Evolutionary conservation across 2,797 vertebrate species (phyloP), one percentile per base, ranked within the genome.

Genomic region (Tadarida brasiliensis): DNA sequence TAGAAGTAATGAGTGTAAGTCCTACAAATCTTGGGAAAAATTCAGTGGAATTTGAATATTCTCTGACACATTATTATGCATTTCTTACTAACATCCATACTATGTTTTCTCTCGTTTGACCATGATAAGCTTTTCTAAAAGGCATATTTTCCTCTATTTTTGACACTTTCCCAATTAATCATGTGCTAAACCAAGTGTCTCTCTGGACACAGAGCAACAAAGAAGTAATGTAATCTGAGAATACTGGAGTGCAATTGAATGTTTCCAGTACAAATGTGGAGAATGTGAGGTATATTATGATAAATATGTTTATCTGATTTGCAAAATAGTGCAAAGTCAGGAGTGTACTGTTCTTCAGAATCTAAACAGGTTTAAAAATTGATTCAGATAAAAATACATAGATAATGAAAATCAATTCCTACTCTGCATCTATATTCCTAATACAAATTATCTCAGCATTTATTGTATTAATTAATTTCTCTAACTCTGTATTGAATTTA

Each of bases 401-500:
- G 4, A 0, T 67, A 73, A 65, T 16, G 28, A 86, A 93, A 88
- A 85, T 63, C 70, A 94, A 88, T 76, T 86, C 16, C 39, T 86
- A 56, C 24, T 1, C 44, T 91, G 35, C 12, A 63, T 82, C 54
- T 70, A 81, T 17, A 49, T 59, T 89, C 47, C 33, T 83, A 82
- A 77, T 17, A 56, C 94, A 67, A 95, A 83, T 97, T 98, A 99
- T 99, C 98, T 97, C 97, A 59, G 33, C 86, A 2, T 87, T 99
- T 99, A 6, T 96, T 68, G 28, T 99, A 99, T 97, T 98, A 98
- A 95, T 99, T 99, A 90, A 98, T 98, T 67, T 99, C 87, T 56
- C 99, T 99, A 95, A 98, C 99, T 90, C 30, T 47, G 87, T 97
- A 97, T 96, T 98, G 98, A 99, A 99, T 98, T 99, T 99, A 93